These are phyloP conservation scores for Cavia porcellus DNA, from an alignment of 2,113 vertebrate species.

Conservation along the genomic window DNA sequence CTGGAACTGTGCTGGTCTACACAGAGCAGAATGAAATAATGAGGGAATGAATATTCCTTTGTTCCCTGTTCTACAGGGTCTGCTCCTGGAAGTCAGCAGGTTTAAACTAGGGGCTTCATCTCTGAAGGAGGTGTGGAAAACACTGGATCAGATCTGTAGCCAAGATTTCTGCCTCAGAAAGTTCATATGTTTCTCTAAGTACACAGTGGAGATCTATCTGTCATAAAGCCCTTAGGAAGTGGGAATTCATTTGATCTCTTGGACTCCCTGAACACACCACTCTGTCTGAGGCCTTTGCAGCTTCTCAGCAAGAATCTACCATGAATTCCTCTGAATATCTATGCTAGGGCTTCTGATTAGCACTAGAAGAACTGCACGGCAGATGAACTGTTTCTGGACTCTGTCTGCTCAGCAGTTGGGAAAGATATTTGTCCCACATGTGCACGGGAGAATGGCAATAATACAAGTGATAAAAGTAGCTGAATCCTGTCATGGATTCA, in stretches of 20 bases:
- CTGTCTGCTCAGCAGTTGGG: not conserved
- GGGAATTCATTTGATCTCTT: not conserved
- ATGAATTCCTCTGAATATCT: too few species aligned
- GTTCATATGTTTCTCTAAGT: not conserved
- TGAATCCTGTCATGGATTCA: not conserved
- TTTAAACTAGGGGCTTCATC: not conserved
- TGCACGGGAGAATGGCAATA: fast-evolving
- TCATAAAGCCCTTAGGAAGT: not conserved
- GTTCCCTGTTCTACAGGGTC: fast-evolving
- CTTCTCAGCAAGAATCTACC: not conserved
- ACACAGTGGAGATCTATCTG: not conserved
- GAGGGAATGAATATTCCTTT: not conserved
- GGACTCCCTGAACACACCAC: too few species aligned
- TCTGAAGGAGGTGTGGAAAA: not conserved
- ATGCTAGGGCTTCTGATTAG: not conserved
- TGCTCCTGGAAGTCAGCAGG: not conserved
- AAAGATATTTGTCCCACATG: not conserved
- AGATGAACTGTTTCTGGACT: not conserved
- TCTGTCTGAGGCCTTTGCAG: not conserved
- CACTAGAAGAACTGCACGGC: not conserved
- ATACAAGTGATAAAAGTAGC: too few species aligned
- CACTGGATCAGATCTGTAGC: not conserved
- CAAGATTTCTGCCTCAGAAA: not conserved
- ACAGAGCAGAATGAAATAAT: fast-evolving
- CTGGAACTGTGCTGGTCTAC: fast-evolving